Evolutionary conservation across 2,797 vertebrate species (phyloP).

Genomic region (Heliangelus exortis): DNA sequence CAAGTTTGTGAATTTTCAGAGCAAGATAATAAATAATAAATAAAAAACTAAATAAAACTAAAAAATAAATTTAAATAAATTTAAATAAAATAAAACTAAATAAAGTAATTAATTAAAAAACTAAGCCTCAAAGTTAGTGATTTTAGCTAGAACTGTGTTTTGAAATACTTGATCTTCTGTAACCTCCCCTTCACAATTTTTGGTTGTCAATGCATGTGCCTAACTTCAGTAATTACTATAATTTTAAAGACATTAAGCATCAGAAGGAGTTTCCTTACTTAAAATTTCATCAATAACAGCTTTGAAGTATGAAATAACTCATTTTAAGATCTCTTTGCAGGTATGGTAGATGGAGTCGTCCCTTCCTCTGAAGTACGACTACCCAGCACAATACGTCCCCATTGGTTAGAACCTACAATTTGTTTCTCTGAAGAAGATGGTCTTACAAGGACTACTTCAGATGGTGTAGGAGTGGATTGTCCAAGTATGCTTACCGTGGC

Average conservation of each 20-base stretch:
- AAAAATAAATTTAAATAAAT: too few relatives aligned
- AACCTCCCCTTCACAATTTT: neutral
- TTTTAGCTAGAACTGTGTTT: neutral
- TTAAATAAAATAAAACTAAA: too few relatives aligned
- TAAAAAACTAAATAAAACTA: too few relatives aligned
- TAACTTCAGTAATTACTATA: neutral
- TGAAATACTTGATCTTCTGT: neutral
- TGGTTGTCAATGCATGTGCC: neutral
- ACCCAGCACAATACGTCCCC: constrained; percentile 88
- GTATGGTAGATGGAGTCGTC: constrained; percentile 85
- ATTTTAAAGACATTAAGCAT: neutral
- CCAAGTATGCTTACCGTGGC: constrained; percentile 95
- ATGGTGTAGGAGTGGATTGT: constrained; percentile 87
- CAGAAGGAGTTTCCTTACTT: neutral
- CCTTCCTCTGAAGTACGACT: constrained; percentile 84
- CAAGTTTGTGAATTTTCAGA: neutral
- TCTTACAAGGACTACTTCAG: constrained; percentile 82
- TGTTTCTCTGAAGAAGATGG: constrained; percentile 89
- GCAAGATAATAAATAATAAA: neutral
- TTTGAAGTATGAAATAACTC: neutral
- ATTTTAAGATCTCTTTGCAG: constrained; percentile 69
- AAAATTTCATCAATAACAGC: neutral
- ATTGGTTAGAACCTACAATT: constrained; percentile 94
- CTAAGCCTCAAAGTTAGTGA: too few relatives aligned
- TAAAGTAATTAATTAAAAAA: too few relatives aligned